A percentile compares a stretch with the other conserved stretches of the same genome.
Evolutionary conservation across 2,797 vertebrate species (phyloP).

Genomic region (Brotula barbata): DNA sequence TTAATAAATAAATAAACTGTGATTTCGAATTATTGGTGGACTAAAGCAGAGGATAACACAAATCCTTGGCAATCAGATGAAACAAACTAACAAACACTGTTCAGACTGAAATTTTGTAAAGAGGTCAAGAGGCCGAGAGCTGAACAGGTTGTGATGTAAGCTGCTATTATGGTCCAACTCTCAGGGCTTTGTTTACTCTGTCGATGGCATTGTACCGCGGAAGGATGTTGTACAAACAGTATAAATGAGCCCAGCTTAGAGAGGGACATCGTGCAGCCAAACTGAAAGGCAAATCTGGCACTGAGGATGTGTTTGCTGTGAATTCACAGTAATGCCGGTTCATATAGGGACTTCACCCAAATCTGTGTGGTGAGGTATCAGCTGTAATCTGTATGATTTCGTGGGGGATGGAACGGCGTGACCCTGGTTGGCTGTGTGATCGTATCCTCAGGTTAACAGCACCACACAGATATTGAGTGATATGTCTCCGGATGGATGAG

Average conservation of each 20-base stretch:
- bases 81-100: no score
- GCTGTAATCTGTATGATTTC: no score
- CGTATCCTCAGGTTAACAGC: no score
- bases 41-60: no score
- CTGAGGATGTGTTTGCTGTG: constrained; percentile 38
- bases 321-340: constrained; percentile 51
- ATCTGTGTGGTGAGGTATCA: no score
- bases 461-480: constrained; percentile 70
- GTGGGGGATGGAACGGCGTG: no score
- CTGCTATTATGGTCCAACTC: constrained; percentile 26
- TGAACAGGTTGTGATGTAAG: constrained; percentile 34
- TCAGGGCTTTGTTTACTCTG: constrained; percentile 41
- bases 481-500: constrained; percentile 64
- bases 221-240: constrained; percentile 48
- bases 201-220: constrained; percentile 29
- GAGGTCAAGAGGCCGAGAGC: no score
- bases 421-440: no score
- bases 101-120: no score
- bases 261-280: constrained; percentile 40
- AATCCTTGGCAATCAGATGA: no score
- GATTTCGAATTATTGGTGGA: no score
- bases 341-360: constrained; percentile 38
- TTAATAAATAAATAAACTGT: no score
- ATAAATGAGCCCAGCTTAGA: constrained; percentile 55
- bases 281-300: constrained; percentile 37